These are phyloP conservation scores for Chionis minor DNA, from an alignment of 2,113 vertebrate species.

Conservation along the genomic window DNA sequence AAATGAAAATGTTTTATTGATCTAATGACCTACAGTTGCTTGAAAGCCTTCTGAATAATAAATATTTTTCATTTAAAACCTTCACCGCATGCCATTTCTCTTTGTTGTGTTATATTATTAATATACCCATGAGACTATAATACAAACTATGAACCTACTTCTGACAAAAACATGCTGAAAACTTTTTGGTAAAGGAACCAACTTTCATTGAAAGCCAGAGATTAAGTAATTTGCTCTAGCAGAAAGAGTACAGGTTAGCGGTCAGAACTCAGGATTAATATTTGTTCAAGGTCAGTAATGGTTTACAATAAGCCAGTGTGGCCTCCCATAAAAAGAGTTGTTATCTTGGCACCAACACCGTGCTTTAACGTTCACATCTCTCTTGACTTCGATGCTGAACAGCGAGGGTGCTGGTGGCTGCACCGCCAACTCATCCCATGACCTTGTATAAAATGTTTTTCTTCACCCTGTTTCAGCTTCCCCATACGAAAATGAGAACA, in stretches of 20 bases:
- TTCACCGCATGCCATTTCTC: constrained; percentile 35
- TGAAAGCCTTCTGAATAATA: constrained; percentile 36
- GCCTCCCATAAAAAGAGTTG: background rate
- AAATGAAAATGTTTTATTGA: constrained; percentile 54
- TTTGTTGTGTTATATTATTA: constrained; percentile 48
- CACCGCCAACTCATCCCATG: background rate
- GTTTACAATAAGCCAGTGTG: background rate
- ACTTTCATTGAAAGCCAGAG: constrained; percentile 43
- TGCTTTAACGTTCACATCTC: background rate
- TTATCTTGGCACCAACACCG: background rate
- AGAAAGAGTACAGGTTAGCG: background rate
- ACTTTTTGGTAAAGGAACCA: constrained; percentile 43
- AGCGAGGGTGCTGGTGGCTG: background rate
- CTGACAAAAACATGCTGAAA: constrained; percentile 56
- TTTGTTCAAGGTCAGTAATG: background rate
- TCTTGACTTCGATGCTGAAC: background rate
- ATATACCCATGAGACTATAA: constrained; percentile 19
- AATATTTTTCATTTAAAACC: constrained; percentile 56
- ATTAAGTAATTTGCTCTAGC: constrained; percentile 34
- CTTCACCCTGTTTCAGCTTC: background rate
- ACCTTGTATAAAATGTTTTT: background rate
- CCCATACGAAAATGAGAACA: background rate
- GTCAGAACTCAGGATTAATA: constrained; percentile 4
- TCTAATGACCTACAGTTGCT: constrained; percentile 40
- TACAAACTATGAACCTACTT: constrained; percentile 31